phyloP scores from a whole-genome alignment of 2,797 vertebrate genomes.

The Neoniphon sammara region DNA sequence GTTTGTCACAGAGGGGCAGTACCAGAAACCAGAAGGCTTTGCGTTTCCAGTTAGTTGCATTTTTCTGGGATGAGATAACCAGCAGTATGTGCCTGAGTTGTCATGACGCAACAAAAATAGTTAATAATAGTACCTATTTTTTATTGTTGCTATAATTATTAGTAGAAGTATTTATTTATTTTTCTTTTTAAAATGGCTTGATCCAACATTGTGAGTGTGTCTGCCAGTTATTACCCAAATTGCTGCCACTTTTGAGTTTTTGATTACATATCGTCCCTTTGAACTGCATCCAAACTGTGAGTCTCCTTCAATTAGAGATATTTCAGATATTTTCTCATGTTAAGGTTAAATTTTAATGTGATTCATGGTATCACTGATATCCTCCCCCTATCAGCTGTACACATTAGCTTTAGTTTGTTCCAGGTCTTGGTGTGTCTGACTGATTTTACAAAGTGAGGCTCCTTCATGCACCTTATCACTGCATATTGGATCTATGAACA shows the following conservation, averaged over 20 bases:
- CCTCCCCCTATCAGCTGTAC: background rate
- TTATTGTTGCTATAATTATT: no score
- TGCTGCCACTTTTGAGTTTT: background rate
- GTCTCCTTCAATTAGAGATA: constrained; percentile 28
- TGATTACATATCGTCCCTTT: constrained; percentile 25
- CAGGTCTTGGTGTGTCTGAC: constrained; percentile 6
- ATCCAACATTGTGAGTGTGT: background rate
- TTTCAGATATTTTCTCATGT: constrained; percentile 7
- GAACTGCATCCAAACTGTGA: constrained; percentile 7
- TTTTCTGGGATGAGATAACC: no score
- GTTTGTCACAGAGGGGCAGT: background rate
- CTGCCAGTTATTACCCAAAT: background rate
- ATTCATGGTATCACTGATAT: constrained; percentile 22
- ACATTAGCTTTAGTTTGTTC: constrained; percentile 30
- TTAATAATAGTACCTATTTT: no score
- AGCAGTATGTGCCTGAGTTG: no score
- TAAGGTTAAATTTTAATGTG: constrained; percentile 28
- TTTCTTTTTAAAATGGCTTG: no score
- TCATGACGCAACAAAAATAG: background rate
- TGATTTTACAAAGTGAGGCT: background rate
- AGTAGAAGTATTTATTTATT: no score
- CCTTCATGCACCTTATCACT: background rate
- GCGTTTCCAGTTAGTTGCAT: no score
- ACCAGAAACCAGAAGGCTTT: no score
- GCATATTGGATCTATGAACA: background rate